Evolutionary conservation across 2,888 invertebrate genomes (phyloP), one percentile per base, ranked within the genome.

Genomic region (Endotricha flammealis): DNA sequence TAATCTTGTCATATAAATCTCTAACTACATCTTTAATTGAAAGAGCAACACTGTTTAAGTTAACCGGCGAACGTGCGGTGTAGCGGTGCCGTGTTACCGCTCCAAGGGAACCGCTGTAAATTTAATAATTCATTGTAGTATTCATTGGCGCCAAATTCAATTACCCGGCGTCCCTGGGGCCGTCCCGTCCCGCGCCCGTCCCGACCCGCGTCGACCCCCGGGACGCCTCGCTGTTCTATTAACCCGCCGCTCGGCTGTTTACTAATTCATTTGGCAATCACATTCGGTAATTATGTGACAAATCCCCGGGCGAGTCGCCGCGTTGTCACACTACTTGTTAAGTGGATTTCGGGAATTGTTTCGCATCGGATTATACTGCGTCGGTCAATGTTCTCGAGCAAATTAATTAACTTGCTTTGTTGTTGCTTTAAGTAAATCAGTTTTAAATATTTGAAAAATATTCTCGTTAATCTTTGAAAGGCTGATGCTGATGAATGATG

Each of bases 121-220:
- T 81, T 81, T 80, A 81, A 82, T 81, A 82, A 80, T 82, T 81
- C 79, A 81, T 76, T 81, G 79, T 77, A 60, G 76, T 77, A 81
- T 81, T 82, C 80, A 81, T 81, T 78, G 81, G 74, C 70, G 64
- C 69, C 76, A 74, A 82, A 81, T 82, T 83, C 79, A 82, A 83
- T 83, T 83, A 82, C 77, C 60, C 53, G 57, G 42, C 44, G 62
- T 68, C 64, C 64, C 64, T 41, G 46, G 57, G 50, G 43, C 36
- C 39, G 29, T 32, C 39, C 14, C 42, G 10, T 36, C 27, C 32
- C 13, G 32, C 41, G 38, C 36, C 43, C 46, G 47, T n/a, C n/a
- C n/a, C n/a, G n/a, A n/a, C n/a, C n/a, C 46, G 25, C 38, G 40
- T 38, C 40, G 35, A 45, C 64, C 55, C 53, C 37, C 27, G 60